Base-by-base conservation (phyloP, 1,140 invertebrate species). In the Xylocopa sonorina region DNA sequence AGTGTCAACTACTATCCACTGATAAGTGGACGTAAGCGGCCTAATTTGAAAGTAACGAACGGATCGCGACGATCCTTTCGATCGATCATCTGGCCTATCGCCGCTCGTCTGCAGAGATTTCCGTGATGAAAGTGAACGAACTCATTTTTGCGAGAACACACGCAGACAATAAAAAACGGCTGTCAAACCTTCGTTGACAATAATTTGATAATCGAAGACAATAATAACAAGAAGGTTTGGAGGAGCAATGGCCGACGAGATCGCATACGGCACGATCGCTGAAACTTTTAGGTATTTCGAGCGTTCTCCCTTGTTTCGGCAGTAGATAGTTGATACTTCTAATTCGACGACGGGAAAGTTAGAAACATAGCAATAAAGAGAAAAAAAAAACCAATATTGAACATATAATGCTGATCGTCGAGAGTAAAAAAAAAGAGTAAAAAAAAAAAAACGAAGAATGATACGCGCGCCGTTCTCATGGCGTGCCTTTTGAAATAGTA, bases 261-360 rank as follows among this genome's bases (percentile, higher is more conserved):
- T 83, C 14, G 16, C n/a, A 14, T 55, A 62, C 53, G 41, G 83
- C 68, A 73, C 72, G 63, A 84, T 84, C 80, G 77, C 91, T 91
- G 90, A 87, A 81, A 90, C 90, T 91, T 91, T 92, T 91, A 89
- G 90, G 88, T 89, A 89, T 83, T 86, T 62, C 50, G 60, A 29
- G 68, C 18, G 58, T 60, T 76, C 9, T 32, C 7, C 21, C 43
- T 69, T 4, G 10, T 63, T 71, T 55, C 21, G n/a, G 24, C 72
- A 38, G 27, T 41, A n/a, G 21, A 53, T 53, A 53, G 63, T 12
- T 32, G 27, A 60, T 21, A 18, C 50, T 55, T 80, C 43, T 21
- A 18, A 55, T 55, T 80, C 43, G 74, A 24, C 58, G 62, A 74
- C 24, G 66, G 27, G n/a, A 57, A 57, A 55, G 21, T 29, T 81